Base-by-base conservation (phyloP, 2,888 invertebrate species). In the Metopia argyrocephala region DNA sequence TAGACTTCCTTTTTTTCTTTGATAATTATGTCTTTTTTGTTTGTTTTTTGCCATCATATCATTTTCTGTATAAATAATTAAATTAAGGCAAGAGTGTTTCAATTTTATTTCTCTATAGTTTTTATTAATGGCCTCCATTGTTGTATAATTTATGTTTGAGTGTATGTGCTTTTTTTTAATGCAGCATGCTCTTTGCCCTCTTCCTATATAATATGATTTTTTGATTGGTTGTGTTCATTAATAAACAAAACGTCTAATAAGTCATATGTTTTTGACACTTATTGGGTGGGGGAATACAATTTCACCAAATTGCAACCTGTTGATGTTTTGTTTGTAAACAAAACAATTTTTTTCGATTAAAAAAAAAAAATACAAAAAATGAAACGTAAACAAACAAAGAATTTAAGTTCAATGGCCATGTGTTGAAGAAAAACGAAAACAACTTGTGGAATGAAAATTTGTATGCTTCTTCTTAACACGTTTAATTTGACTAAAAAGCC, bases 311-410 rank as follows among this genome's bases (percentile, higher is more conserved):
- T 7, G 28, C 27, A 61, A 61, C 73, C 69, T 81, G 80, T 81
- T 69, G 76, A 6, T 56, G 12, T 12, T 65, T 78, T 78, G 50
- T 82, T 82, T 75, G 73, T 78, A 70, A 78, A 74, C 69, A 80
- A 75, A 48, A 18, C 1, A 18, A 57, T 38, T 20, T 59, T 50
- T 56, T 31, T 48, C 15, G 45, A 15, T 46, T 70, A 61, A 46
- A 68, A 56, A 12, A 28, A 38, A n/a, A 56, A 21, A 28, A 25
- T 45, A 12, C 9, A 20, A 18, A 45, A 31, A n/a, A 48, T n/a
- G 57, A 48, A 64, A 76, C 46, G 38, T 68, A 76, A 65, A 68
- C 65, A 73, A 80, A 66, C 54, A 74, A 46, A 31, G 46, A 28
- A 15, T 52, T n/a, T 48, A 56, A 52, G 62, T 65, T 73, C 75